These are phyloP conservation scores for Uria aalge DNA, from an alignment of 2,113 vertebrate species.

Conservation along the genomic window DNA sequence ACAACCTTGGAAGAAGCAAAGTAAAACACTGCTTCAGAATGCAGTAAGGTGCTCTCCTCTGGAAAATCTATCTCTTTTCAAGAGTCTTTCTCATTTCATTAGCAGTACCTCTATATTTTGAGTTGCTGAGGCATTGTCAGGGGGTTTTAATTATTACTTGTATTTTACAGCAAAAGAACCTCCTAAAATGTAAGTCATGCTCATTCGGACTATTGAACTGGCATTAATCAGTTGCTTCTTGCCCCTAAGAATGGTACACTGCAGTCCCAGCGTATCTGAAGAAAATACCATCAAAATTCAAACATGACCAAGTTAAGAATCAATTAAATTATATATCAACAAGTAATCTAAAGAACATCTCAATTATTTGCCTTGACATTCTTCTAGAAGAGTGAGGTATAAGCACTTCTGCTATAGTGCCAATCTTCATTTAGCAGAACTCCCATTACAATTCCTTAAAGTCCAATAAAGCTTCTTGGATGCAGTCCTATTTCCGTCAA, in stretches of 20 bases:
- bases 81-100: not conserved
- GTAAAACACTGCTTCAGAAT: not conserved
- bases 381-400: not conserved
- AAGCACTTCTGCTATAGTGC: not conserved
- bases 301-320: slow-evolving; percentile 26
- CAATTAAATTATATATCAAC: not conserved
- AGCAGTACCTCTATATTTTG: not conserved
- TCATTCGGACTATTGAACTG: not conserved
- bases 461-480: not conserved
- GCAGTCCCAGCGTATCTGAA: not conserved
- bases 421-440: not conserved
- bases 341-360: not conserved
- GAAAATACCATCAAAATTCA: not conserved
- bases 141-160: not conserved
- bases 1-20: slow-evolving; percentile 47
- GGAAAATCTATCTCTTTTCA: not conserved
- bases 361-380: not conserved
- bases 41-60: not conserved
- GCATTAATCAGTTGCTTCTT: not conserved
- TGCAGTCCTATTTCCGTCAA: not conserved
- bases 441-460: not conserved
- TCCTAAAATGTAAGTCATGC: not conserved
- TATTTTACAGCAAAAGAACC: not conserved
- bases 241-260: not conserved
- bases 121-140: not conserved